Base-by-base conservation (phyloP, 2,113 vertebrate genomes). In the Aptenodytes forsteri region DNA sequence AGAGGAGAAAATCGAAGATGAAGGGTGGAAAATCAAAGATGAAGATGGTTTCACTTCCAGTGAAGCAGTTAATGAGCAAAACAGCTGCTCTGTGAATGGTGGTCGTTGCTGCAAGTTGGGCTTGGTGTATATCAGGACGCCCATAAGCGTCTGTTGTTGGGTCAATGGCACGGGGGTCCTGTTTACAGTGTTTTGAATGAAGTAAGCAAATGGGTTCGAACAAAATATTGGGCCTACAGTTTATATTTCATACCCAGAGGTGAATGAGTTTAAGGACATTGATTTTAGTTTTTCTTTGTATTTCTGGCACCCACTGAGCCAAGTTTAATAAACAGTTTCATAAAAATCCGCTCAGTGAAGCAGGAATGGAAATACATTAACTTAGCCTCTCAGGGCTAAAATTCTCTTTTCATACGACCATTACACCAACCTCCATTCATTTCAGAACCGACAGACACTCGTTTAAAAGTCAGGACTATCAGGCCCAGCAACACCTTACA, bases 1-100 rank as follows among this genome's bases (percentile, higher is more conserved):
- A 72, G 36, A 42, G 36, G 36, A 36, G 86, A 82, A 94, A 89
- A 95, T 92, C 77, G 62, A 79, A 71, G 56, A 19, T 23, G 65
- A 70, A 71, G 36, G 64, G 40, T 18, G 72, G 80, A 88, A 96
- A 81, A 94, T 92, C 50, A 32, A 67, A 58, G 30, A 30, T 34
- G 82, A 97, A 94, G 88, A 50, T 36, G 32, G 16, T 69, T 95
- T 93, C 89, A 52, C 77, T 97, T 85, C 78, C 69, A 50, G 40
- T 27, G 81, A 93, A 97, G 80, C 47, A 71, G 80, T 71, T 95
- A 96, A 97, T 87, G 95, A 97, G 49, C 49, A 69, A 80, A 95
- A 64, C 94, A 62, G 23, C 71, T 75, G 55, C 42, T 92, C 77
- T 94, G 70, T 96, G 96, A 97, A 85, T 50, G 10, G 5, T 50